These are phyloP conservation scores for Hyposmocoma kahamanoa DNA, from an alignment of 1,140 invertebrate species.

Conservation along the genomic window DNA sequence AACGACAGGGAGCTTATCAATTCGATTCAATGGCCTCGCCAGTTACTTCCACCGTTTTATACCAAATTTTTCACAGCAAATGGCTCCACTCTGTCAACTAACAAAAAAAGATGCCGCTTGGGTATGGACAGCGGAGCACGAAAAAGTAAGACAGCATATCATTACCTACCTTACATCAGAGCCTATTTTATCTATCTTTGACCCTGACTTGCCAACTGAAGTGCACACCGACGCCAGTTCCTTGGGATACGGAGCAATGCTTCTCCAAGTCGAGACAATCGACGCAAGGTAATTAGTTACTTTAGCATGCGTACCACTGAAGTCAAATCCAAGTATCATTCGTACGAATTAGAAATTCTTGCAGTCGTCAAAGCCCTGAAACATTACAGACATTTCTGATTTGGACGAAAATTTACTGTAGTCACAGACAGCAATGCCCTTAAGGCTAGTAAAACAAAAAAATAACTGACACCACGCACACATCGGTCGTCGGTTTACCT, in stretches of 20 bases:
- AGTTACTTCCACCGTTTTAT: slow-evolving; percentile 58
- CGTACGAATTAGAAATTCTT: slow-evolving; percentile 45
- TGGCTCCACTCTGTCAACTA: slow-evolving; percentile 26
- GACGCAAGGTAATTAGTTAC: slow-evolving; percentile 4
- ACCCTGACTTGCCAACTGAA: slow-evolving; percentile 10
- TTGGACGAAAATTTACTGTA: slow-evolving; percentile 35
- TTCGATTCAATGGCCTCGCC: slow-evolving; percentile 54
- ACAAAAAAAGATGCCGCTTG: slow-evolving; percentile 13
- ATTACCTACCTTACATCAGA: not conserved
- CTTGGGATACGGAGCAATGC: slow-evolving; percentile 13
- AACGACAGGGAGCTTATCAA: slow-evolving; percentile 15
- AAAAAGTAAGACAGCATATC: slow-evolving; percentile 1
- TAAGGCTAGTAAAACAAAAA: slow-evolving; percentile 15
- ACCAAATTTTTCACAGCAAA: slow-evolving; percentile 44
- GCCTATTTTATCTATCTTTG: slow-evolving; percentile 30
- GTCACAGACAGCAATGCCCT: slow-evolving; percentile 21
- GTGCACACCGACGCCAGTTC: slow-evolving; percentile 18
- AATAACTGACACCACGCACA: slow-evolving; percentile 12
- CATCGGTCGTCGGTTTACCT: slow-evolving; percentile 11
- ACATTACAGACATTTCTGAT: slow-evolving; percentile 31
- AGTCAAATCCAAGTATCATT: slow-evolving; percentile 28
- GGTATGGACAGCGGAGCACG: not conserved
- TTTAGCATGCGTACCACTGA: slow-evolving; percentile 1
- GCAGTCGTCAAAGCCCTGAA: slow-evolving; percentile 26
- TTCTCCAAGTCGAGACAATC: slow-evolving; percentile 21